Conservation (phyloP, 2,113 vertebrate genomes). For the Malurus melanocephalus region DNA sequence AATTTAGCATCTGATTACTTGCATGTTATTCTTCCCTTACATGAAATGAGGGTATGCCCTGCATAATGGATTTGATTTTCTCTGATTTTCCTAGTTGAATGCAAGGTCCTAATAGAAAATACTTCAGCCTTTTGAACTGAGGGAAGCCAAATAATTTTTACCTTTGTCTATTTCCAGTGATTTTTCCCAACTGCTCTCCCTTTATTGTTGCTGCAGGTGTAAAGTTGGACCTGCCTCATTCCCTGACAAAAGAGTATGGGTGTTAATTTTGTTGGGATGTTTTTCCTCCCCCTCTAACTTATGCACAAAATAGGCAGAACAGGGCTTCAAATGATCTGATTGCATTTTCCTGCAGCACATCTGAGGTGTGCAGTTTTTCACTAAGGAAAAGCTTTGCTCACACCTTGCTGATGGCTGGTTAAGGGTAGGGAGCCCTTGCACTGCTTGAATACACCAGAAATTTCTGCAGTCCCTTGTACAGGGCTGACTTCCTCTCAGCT, state of each 20-base stretch:
- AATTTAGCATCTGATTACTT: neutral
- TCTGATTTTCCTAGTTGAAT: neutral
- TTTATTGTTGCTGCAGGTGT: neutral
- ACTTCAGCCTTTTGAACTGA: neutral
- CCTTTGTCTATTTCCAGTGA: neutral
- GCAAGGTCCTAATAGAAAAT: neutral
- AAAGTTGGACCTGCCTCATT: neutral
- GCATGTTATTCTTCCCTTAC: neutral
- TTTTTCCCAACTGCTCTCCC: neutral
- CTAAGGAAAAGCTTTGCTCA: neutral
- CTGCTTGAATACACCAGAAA: neutral
- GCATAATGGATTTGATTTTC: neutral
- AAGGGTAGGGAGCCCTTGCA: neutral
- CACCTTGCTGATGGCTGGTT: neutral
- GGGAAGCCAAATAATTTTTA: neutral
- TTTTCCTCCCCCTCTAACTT: neutral
- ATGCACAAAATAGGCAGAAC: neutral
- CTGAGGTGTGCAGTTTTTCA: neutral
- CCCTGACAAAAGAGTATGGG: accelerated
- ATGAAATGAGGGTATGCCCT: neutral
- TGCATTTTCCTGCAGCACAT: neutral
- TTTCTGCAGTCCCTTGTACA: neutral
- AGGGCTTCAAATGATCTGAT: neutral
- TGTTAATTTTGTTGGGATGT: neutral
- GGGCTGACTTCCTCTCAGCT: neutral